Evolutionary conservation across 2,797 vertebrate species (phyloP), one percentile per base, ranked within the genome.

Genomic region (Poliocrania exsul): DNA sequence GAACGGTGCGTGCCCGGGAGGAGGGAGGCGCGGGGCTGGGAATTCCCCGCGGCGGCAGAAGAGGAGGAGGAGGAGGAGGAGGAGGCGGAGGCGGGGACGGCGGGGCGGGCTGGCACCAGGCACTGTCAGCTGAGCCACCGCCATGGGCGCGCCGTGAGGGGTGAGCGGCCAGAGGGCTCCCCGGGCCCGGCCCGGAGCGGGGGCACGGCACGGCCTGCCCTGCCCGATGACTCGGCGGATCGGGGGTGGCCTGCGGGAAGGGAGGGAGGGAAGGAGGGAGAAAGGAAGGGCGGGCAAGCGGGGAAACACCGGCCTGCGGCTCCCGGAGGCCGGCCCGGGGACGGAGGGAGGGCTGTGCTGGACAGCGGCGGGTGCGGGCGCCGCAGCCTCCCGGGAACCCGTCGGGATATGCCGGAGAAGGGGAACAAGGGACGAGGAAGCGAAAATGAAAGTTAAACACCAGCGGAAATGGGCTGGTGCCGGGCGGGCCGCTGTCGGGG

Each of bases 401-500:
- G 24, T 61, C 3, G 11, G 26, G 18, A 6, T 46, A 3, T 46
- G 47, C 21, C 4, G 50, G 56, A 12, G 40, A 25, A 44, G 16
- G 18, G 19, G 35, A 3, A 26, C 47, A 18, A 5, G 67, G 44
- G 50, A 7, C 5, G 1, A 7, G 79, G 79, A 95, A 87, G 18
- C 35, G 94, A 94, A 95, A 96, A 91, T 19, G 85, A 91, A 91
- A 94, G 90, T 88, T 85, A 49, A 75, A 89, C 61, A 20, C 42
- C 51, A 10, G 58, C 69, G 65, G 90, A 88, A 95, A 71, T 19
- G 53, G 44, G 40, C 40, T 16, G 40, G 40, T 42, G 40, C 40
- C 40, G 40, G 40, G 16, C 16, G 40, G 40, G 16, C 40, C 40
- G 7, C 44, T 70, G 44, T 33, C 37, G 6, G 31, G 50, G 53